phyloP scores from a whole-genome alignment of 1,140 invertebrate species.

The Melipona quadrifasciata region DNA sequence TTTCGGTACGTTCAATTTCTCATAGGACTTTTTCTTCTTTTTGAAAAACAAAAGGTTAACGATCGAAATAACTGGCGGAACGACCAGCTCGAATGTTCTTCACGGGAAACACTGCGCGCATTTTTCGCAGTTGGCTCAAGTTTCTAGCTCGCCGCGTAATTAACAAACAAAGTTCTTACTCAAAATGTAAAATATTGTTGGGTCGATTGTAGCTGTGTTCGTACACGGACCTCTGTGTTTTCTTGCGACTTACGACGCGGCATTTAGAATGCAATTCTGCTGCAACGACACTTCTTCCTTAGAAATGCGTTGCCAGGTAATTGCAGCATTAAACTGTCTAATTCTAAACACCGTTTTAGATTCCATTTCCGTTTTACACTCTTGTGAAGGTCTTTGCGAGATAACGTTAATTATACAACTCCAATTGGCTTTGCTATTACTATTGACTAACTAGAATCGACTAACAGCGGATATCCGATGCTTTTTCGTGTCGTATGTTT shows the following conservation, averaged over 20 bases:
- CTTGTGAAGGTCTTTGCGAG: background rate
- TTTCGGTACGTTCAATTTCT: background rate
- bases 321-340: constrained; percentile 48
- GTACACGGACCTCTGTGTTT: background rate
- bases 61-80: background rate
- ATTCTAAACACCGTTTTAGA: constrained; percentile 37
- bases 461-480: too few relatives aligned
- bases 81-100: background rate
- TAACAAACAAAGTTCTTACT: background rate
- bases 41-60: background rate
- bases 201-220: background rate
- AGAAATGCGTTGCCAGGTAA: constrained; percentile 44
- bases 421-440: background rate
- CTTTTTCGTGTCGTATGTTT: too few relatives aligned
- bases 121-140: background rate
- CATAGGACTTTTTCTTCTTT: background rate
- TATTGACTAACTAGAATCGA: too few relatives aligned
- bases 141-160: background rate
- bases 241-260: constrained; percentile 24
- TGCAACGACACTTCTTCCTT: constrained; percentile 23
- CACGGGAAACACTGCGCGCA: background rate
- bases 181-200: background rate
- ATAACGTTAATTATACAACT: constrained; percentile 16
- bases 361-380: background rate
- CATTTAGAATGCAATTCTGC: constrained; percentile 37